phyloP scores from a whole-genome alignment of 2,797 vertebrate genomes.

The Dromococcyx pavoninus region DNA sequence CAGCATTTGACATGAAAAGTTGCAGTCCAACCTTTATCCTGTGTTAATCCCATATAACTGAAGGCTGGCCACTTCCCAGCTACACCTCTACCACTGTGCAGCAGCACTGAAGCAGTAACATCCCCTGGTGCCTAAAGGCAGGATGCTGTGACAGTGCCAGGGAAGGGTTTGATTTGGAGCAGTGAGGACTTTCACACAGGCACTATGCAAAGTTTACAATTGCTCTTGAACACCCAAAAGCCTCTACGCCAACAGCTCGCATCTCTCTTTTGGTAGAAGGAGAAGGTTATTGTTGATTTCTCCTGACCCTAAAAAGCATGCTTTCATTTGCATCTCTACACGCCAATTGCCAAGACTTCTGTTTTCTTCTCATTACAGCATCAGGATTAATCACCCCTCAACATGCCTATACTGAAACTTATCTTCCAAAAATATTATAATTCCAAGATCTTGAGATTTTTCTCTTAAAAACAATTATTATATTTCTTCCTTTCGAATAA shows the following conservation, averaged over 20 bases:
- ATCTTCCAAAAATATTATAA: neutral
- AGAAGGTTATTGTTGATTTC: neutral
- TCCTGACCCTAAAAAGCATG: neutral
- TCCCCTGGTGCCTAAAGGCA: neutral
- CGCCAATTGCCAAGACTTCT: neutral
- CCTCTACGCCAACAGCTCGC: neutral
- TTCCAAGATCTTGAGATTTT: neutral
- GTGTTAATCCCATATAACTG: neutral
- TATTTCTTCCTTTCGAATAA: neutral
- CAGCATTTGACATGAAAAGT: neutral
- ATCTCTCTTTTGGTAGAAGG: neutral
- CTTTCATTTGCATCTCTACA: neutral
- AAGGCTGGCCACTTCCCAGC: neutral
- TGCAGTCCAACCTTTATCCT: neutral
- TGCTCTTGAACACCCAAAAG: neutral
- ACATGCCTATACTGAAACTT: neutral
- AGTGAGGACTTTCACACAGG: neutral
- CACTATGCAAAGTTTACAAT: neutral
- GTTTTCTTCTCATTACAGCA: neutral
- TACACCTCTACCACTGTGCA: fast-evolving
- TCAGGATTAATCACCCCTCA: neutral
- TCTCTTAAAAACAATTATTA: neutral
- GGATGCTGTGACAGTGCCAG: neutral
- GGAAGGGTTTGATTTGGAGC: neutral
- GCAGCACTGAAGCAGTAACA: neutral